Percentiles rank a stretch among this genome's conserved stretches.
Evolutionary conservation across 2,888 invertebrate species (phyloP).

Genomic region (Xiphydria camelus): DNA sequence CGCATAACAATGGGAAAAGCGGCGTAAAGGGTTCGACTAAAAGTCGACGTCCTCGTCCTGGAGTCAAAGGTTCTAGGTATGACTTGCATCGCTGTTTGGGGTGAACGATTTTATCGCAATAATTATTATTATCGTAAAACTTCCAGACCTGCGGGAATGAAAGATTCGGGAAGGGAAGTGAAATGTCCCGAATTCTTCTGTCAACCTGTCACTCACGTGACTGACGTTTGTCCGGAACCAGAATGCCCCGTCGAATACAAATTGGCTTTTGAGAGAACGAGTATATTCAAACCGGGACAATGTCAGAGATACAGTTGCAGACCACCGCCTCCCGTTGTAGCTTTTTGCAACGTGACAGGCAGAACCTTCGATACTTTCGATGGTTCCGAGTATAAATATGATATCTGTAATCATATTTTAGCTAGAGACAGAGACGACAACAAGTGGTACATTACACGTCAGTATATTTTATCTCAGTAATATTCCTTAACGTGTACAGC

Average conservation of each 20-base stretch:
- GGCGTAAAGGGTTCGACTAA: slow-evolving; percentile 53
- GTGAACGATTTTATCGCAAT: too few relatives aligned
- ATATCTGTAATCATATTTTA: slow-evolving; percentile 77
- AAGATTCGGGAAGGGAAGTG: slow-evolving; percentile 31
- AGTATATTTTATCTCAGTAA: too few relatives aligned
- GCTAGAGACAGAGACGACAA: slow-evolving; percentile 70
- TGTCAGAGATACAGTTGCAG: slow-evolving; percentile 66
- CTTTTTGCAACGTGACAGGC: slow-evolving; percentile 73
- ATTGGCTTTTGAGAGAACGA: slow-evolving; percentile 59
- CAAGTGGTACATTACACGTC: slow-evolving; percentile 74
- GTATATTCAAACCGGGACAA: slow-evolving; percentile 32
- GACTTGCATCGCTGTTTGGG: too few relatives aligned
- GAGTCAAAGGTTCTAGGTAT: too few relatives aligned
- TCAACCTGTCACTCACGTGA: slow-evolving; percentile 59
- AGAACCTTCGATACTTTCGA: slow-evolving; percentile 81
- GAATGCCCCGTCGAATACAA: slow-evolving; percentile 67
- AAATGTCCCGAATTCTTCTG: slow-evolving; percentile 64
- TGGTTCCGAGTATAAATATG: slow-evolving; percentile 75
- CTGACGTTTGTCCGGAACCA: slow-evolving; percentile 57
- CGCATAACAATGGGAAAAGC: slow-evolving; percentile 47
- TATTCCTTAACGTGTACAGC: too few relatives aligned
- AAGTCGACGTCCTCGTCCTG: too few relatives aligned
- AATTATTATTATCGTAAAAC: too few relatives aligned
- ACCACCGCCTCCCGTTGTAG: slow-evolving; percentile 67
- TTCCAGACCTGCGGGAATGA: too few relatives aligned